Evolutionary conservation across 2,113 vertebrate species (phyloP).

Genomic region (Pseudolaguvia tuberculata): DNA sequence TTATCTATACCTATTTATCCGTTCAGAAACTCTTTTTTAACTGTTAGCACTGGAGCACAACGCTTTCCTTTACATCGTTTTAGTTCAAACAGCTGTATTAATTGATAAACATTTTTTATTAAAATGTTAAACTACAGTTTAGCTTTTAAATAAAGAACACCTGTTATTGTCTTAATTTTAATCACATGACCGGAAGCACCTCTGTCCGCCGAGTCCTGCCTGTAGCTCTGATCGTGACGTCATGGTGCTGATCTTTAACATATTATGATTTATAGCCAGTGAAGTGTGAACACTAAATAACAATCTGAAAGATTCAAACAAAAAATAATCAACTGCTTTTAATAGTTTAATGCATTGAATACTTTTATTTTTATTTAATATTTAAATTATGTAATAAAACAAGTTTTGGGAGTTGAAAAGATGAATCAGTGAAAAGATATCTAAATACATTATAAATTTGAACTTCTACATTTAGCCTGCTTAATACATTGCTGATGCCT

Average conservation of each 20-base stretch:
- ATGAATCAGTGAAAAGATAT: neutral
- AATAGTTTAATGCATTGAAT: neutral
- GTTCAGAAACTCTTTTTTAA: too few relatives aligned
- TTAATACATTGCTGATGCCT: neutral
- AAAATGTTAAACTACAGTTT: neutral
- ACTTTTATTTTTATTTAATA: neutral
- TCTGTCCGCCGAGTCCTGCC: neutral
- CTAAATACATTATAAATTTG: neutral
- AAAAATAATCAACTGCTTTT: neutral
- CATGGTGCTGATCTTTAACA: neutral
- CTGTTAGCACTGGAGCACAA: neutral
- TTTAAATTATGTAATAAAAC: too few relatives aligned
- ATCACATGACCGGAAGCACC: conserved; percentile 7
- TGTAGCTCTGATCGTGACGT: neutral
- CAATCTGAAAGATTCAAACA: neutral
- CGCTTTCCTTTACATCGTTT: neutral
- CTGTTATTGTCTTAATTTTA: conserved; percentile 4
- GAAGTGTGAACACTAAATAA: neutral
- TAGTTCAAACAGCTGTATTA: neutral
- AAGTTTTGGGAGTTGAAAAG: too few relatives aligned
- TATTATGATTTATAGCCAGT: neutral
- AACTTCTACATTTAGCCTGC: too few relatives aligned
- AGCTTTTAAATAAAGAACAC: neutral
- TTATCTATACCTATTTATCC: neutral
- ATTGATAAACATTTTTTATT: too few relatives aligned